Base-by-base conservation (phyloP, 2,888 invertebrate species). In the Chesias legatella region DNA sequence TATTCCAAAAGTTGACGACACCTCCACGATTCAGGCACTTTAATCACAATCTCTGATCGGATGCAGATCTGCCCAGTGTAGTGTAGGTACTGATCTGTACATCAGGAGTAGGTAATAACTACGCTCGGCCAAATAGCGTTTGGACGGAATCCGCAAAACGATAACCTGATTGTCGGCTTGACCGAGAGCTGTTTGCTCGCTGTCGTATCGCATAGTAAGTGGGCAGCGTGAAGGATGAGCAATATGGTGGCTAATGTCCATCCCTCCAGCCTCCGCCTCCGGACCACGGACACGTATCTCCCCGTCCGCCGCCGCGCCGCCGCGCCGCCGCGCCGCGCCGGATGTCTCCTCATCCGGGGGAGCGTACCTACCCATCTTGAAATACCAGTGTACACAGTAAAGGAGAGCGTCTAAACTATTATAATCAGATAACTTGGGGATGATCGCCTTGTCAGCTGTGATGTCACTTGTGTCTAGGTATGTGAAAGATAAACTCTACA, bases 91-190 rank as follows among this genome's bases (percentile, higher is more conserved):
- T 24, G 24, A n/a, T 9, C 2, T 10, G 10, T 29, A 8, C 28
- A 35, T 7, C 21, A 5, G 3, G n/a, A 10, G 2, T n/a, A 5
- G 1, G 35, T 27, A 8, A 27, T n/a, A 7, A 3, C 7, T 9
- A 1, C 7, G 17, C 3, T 20, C 28, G 7, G 20, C 21, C 1
- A 44, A 26, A 6, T 26, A 33, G 0, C 4, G 7, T 0, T 9
- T 1, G 1, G 21, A 27, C 0, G 48, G 43, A 0, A 39, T 22
- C 13, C 39, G 1, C 1, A 48, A 17, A 6, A 32, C 33, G 17
- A 48, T 48, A 0, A 48, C 48, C n/a, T 48, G 44, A 21, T 48
- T 44, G 25, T 44, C 48, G 0, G 44, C 48, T 10, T 48, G 41
- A 0, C 48, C 48, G 7, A 30, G 25, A 0, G 44, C 22, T n/a